Evolutionary conservation across 1,140 invertebrate species (phyloP), one percentile per base, ranked within the genome.

Genomic region (Trichomalopsis sarcophagae): DNA sequence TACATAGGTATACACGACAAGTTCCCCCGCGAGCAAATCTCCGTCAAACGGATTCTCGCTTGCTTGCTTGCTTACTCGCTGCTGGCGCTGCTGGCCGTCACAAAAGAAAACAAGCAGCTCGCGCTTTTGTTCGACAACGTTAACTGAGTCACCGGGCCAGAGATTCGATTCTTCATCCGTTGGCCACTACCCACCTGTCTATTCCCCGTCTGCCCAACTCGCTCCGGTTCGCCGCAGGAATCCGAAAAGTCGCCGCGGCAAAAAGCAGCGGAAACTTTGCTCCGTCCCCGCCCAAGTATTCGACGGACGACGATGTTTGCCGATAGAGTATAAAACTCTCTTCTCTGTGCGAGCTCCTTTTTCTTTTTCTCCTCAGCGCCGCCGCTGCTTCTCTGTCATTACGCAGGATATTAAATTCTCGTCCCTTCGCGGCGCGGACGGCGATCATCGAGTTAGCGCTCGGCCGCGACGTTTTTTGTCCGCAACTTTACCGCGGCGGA

Each of bases 371-470:
- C 17, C 5, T 7, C 21, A 7, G 40, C 13, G 68, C 68, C 1
- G 68, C 30, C 30, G 23, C 68, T 33, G 68, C 30, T 30, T 71
- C 68, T 71, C 66, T 79, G 76, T 84, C 82, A 84, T 84, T 80
- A 84, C 83, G 69, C 69, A 9, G 77, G 47, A 80, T 80, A 84
- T 84, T 79, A 80, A 84, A 84, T 84, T 84, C 77, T 80, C 77
- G 27, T 79, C 69, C 47, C 68, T 36, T 44, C 47, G 76, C 36
- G 6, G 55, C 17, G 1, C n/a, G 75, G 76, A 23, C 40, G 62
- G 68, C 66, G 76, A 77, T 62, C 66, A 62, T 75, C 83, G 76
- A 62, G 50, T 69, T 80, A 74, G 66, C 47, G 76, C 40, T 74
- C 13, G 2, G 40, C 2, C 55, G 21, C 17, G 17, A 50, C 13